Evolutionary conservation across 2,797 vertebrate genomes (phyloP).

Genomic region (Dallia pectoralis): DNA sequence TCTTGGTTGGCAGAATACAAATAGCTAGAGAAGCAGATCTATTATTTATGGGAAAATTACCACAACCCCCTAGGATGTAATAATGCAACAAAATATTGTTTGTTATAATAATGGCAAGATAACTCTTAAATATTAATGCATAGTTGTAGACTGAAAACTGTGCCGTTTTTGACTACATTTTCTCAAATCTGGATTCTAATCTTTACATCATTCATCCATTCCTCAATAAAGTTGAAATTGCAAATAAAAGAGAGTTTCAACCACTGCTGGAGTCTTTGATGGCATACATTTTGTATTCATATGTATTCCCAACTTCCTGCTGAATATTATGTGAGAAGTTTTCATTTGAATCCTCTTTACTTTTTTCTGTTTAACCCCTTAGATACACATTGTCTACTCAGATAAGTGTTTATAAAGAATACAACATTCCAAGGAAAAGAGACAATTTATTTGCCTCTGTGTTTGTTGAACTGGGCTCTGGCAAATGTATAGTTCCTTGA

Average conservation of each 20-base stretch:
- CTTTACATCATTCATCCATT: neutral
- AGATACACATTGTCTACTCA: neutral
- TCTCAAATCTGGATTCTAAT: neutral
- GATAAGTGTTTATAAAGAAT: slow-evolving; percentile 11
- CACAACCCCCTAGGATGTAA: neutral
- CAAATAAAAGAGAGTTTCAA: neutral
- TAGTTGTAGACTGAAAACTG: neutral
- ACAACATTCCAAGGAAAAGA: slow-evolving; percentile 1
- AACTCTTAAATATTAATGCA: neutral
- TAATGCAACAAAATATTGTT: neutral
- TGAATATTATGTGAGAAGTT: slow-evolving; percentile 6
- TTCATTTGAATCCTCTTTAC: neutral
- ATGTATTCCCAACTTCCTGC: neutral
- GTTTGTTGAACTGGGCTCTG: neutral
- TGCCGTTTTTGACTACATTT: neutral
- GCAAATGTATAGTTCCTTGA: slow-evolving; percentile 3
- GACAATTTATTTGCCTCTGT: neutral
- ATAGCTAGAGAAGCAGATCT: neutral
- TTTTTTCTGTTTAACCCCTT: slow-evolving; percentile 5
- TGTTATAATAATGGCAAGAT: neutral
- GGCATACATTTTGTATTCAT: slow-evolving; percentile 3
- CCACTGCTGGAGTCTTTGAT: neutral
- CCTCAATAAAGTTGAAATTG: no score
- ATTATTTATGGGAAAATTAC: neutral
- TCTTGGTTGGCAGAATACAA: slow-evolving; percentile 10